Conservation (phyloP, 2,797 vertebrate species). For the Cossypha niveicapilla region DNA sequence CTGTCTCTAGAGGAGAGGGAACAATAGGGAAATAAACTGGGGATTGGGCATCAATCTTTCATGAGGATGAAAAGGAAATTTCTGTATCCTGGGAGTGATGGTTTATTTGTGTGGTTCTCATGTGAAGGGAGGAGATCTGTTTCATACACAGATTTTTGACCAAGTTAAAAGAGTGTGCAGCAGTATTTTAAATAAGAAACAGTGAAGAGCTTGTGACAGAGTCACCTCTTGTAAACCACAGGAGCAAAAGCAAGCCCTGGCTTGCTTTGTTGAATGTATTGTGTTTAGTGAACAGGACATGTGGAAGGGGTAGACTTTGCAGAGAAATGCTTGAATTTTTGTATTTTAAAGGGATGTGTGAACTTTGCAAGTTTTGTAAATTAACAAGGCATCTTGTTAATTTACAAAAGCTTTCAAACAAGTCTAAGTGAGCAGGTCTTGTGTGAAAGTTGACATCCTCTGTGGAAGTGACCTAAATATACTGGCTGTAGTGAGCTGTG, state of each 20-base stretch:
- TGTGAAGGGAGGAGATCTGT: not conserved
- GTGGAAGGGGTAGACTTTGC: not conserved
- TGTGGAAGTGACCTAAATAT: not conserved
- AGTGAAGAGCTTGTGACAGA: not conserved
- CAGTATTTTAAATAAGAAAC: not conserved
- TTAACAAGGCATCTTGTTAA: not conserved
- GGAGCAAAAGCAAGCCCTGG: not conserved
- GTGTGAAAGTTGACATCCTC: not conserved
- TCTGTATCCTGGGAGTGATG: not conserved
- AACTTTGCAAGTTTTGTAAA: not conserved
- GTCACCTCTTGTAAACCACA: not conserved
- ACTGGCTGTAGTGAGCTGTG: not conserved
- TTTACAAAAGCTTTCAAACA: not conserved
- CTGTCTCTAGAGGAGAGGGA: not conserved
- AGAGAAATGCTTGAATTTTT: not conserved
- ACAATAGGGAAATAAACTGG: not conserved
- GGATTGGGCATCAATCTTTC: fast-evolving
- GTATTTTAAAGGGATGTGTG: not conserved
- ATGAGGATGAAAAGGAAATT: not conserved
- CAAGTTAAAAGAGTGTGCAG: not conserved
- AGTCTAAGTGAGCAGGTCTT: not conserved
- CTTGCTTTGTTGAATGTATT: not conserved
- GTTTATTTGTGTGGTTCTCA: not conserved
- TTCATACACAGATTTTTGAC: not conserved
- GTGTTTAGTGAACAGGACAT: not conserved